Evolutionary conservation across 2,888 invertebrate genomes (phyloP).

Genomic region (Nephrotoma flavescens): DNA sequence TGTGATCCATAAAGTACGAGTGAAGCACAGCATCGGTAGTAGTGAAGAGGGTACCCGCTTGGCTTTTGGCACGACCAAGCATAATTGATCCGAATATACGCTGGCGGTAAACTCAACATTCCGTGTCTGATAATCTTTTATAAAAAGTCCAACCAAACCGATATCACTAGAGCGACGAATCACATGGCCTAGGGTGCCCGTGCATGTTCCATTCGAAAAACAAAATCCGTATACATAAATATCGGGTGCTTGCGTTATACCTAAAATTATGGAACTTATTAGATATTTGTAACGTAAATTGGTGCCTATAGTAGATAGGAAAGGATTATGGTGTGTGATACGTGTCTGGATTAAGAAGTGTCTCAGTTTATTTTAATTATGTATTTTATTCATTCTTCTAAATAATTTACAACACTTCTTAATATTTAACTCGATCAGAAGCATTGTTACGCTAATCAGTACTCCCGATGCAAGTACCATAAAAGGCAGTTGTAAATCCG

Average conservation of each 20-base stretch:
- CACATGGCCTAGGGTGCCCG: slow-evolving; percentile 27
- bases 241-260: slow-evolving; percentile 21
- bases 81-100: slow-evolving; percentile 29
- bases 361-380: neutral
- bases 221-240: slow-evolving; percentile 23
- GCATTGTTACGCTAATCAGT: neutral
- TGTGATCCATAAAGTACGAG: slow-evolving; percentile 26
- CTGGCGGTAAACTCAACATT: slow-evolving; percentile 27
- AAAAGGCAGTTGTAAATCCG: slow-evolving; percentile 28
- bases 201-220: slow-evolving; percentile 24
- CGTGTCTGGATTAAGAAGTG: neutral
- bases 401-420: neutral
- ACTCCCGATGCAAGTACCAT: slow-evolving; percentile 19
- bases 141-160: slow-evolving; percentile 28
- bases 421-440: neutral
- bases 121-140: slow-evolving; percentile 29
- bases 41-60: slow-evolving; percentile 28
- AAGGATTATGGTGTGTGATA: neutral
- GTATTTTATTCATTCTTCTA: neutral
- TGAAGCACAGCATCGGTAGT: slow-evolving; percentile 26
- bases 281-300: neutral
- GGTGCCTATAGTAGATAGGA: neutral
- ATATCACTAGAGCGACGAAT: slow-evolving; percentile 26
- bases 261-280: slow-evolving; percentile 11
- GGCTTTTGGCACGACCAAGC: slow-evolving; percentile 30